Evolutionary conservation across 2,797 vertebrate genomes (phyloP), one percentile per base, ranked within the genome.

Genomic region (Mergus octosetaceus): DNA sequence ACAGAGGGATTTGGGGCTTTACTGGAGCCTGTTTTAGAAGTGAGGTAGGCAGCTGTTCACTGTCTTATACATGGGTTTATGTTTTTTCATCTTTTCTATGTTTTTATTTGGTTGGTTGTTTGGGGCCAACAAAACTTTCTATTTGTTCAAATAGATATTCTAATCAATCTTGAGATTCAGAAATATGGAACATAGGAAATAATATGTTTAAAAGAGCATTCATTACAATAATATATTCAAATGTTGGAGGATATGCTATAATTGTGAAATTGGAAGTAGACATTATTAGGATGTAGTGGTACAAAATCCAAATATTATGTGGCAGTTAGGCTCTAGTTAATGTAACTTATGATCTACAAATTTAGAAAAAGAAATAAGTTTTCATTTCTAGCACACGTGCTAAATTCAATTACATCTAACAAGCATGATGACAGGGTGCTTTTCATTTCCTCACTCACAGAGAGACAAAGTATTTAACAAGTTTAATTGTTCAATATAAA

Each of bases 361-460:
- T 94, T 87, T 85, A 91, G 89, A 87, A 79, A 78, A 95, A 93
- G 20, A 94, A 92, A 93, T 74, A 49, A 94, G 11, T 95, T 84
- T 89, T 94, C 36, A 36, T 85, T 94, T 76, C 57, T 89, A 88
- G 58, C 38, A n/a, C 53, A 61, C 9, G 6, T 89, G 75, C 45
- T 93, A 87, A 94, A 94, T 96, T 92, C 45, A 93, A 25, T 94
- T 93, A 90, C 76, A 72, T 95, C 73, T 87, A 87, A 82, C 56
- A 64, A 79, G 51, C 58, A 64, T 78, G 58, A 58, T 64, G 62
- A 89, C 32, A 79, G 13, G 51, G 38, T 91, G 82, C 62, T 92
- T 97, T 93, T 90, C 20, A 72, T 92, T 94, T 93, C 64, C 20
- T 94, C 51, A 65, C 80, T 85, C 78, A 61, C 39, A 90, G 86